These are phyloP conservation scores for Platichthys flesus DNA, from an alignment of 2,113 vertebrate genomes.

Conservation along the genomic window DNA sequence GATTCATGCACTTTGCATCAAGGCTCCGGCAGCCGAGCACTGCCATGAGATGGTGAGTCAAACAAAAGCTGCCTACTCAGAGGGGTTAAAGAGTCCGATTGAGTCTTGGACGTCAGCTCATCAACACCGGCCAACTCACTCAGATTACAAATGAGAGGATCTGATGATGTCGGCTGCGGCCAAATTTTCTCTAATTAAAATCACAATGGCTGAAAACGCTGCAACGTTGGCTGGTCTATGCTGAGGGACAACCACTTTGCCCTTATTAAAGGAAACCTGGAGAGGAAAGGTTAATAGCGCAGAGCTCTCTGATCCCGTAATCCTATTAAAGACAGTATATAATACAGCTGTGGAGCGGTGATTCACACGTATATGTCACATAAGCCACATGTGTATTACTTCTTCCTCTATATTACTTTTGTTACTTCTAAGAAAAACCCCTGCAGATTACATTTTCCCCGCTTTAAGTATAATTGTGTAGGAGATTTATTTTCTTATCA, in stretches of 20 bases:
- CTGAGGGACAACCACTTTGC: slow-evolving; percentile 51
- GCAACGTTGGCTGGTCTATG: slow-evolving; percentile 44
- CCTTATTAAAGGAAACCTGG: slow-evolving; percentile 57
- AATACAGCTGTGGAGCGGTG: slow-evolving; percentile 36
- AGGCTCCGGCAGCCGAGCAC: slow-evolving; percentile 1
- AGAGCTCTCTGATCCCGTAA: slow-evolving; percentile 57
- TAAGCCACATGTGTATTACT: slow-evolving; percentile 1
- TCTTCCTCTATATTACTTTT: slow-evolving; percentile 5
- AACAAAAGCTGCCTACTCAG: slow-evolving; percentile 49
- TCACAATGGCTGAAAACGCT: slow-evolving; percentile 62
- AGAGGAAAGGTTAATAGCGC: slow-evolving; percentile 62
- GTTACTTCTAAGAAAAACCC: slow-evolving; percentile 21
- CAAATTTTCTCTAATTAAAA: slow-evolving; percentile 75
- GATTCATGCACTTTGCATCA: slow-evolving; percentile 16
- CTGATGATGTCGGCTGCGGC: slow-evolving; percentile 60
- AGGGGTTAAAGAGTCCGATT: slow-evolving; percentile 61
- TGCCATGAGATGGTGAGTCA: slow-evolving; percentile 34
- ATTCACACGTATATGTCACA: slow-evolving; percentile 29
- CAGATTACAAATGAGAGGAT: slow-evolving; percentile 71
- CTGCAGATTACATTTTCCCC: slow-evolving; percentile 19
- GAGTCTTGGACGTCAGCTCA: slow-evolving; percentile 61
- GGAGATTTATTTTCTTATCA: slow-evolving; percentile 50
- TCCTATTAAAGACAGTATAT: slow-evolving; percentile 50
- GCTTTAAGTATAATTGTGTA: slow-evolving; percentile 38
- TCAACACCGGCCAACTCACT: slow-evolving; percentile 59